Evolutionary conservation across 2,113 vertebrate species (phyloP).

Genomic region (Myrmecobius fasciatus): DNA sequence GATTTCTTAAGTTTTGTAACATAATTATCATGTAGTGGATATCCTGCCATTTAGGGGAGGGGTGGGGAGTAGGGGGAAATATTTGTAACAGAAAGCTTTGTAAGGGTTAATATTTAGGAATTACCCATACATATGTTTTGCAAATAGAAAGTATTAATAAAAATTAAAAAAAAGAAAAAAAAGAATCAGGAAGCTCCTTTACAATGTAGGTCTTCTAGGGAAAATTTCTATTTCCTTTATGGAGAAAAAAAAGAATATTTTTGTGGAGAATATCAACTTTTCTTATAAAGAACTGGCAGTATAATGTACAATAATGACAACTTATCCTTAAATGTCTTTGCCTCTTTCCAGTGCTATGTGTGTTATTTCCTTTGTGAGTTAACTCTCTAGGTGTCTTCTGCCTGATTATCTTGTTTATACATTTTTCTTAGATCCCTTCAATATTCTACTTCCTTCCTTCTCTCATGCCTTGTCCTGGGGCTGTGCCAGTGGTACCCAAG

Average conservation of each 20-base stretch:
- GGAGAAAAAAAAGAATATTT: background rate
- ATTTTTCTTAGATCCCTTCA: background rate
- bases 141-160: no score
- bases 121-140: no score
- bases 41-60: no score
- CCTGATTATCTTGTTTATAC: background rate
- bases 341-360: background rate
- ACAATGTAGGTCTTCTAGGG: slow-evolving; percentile 1
- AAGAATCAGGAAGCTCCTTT: no score
- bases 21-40: no score
- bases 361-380: background rate
- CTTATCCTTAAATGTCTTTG: background rate
- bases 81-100: no score
- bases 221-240: slow-evolving; percentile 36
- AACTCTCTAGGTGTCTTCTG: background rate
- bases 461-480: background rate
- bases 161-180: no score
- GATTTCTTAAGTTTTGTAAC: no score
- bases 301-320: background rate
- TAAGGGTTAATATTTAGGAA: no score
- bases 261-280: background rate
- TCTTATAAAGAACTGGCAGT: slow-evolving; percentile 47
- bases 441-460: background rate
- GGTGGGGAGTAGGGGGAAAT: no score
- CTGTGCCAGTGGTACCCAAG: background rate